These are phyloP conservation scores for Xylocopa sonorina DNA, from an alignment of 1,140 invertebrate species.

Conservation along the genomic window DNA sequence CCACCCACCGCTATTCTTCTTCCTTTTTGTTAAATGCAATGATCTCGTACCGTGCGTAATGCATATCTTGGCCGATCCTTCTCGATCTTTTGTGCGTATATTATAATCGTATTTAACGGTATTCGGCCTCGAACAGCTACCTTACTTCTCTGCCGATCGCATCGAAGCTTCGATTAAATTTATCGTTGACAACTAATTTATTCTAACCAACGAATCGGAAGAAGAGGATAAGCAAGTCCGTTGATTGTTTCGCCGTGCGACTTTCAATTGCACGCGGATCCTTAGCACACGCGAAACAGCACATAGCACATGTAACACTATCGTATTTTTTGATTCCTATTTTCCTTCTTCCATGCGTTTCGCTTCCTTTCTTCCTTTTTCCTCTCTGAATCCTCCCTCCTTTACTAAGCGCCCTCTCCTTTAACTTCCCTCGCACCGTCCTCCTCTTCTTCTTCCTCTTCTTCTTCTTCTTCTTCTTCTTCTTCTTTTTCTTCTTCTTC, in stretches of 20 bases:
- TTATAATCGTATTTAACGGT: not conserved
- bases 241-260: conserved; percentile 13
- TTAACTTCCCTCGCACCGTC: conserved; percentile 38
- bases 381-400: conserved; percentile 1
- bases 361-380: conserved; percentile 34
- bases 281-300: not conserved
- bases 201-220: not conserved
- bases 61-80: not conserved
- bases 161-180: not conserved
- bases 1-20: conserved; percentile 39
- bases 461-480: conserved; percentile 10
- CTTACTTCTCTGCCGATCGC: not conserved
- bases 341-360: conserved; percentile 33
- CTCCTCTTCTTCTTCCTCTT: conserved; percentile 49
- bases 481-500: conserved; percentile 17
- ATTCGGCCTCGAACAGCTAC: not conserved
- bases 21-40: not conserved
- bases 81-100: not conserved
- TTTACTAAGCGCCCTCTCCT: conserved; percentile 14
- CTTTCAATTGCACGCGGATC: conserved; percentile 24
- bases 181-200: not conserved
- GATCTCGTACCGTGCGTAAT: not conserved
- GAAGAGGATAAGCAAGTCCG: conserved; percentile 7
- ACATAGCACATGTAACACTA: conserved; percentile 25
- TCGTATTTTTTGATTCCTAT: conserved; percentile 35